phyloP scores from a whole-genome alignment of 2,888 invertebrate species.

The Scrobipalpa atriplicella region DNA sequence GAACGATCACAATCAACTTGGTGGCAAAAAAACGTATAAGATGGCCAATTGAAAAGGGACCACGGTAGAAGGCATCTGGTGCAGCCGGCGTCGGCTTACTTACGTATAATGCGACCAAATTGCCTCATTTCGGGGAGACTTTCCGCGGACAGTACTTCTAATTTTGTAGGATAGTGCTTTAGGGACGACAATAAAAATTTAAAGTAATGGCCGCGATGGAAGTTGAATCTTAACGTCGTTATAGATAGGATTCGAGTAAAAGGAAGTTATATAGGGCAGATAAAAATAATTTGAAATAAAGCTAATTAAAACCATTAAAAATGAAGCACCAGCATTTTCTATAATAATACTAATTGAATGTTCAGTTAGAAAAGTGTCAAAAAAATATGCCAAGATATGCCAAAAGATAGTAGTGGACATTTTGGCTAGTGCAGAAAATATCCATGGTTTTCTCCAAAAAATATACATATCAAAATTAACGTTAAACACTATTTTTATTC shows the following conservation, averaged over 20 bases:
- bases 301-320: too few relatives aligned
- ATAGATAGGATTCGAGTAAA: neutral
- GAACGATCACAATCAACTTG: constrained; percentile 69
- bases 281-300: too few relatives aligned
- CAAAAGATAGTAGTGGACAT: too few relatives aligned
- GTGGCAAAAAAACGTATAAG: constrained; percentile 64
- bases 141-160: constrained; percentile 34
- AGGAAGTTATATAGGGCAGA: neutral
- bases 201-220: neutral
- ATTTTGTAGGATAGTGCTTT: constrained; percentile 34
- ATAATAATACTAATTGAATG: too few relatives aligned
- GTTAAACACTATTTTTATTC: too few relatives aligned
- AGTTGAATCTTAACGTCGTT: constrained; percentile 13
- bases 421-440: too few relatives aligned
- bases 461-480: too few relatives aligned
- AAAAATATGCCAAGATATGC: too few relatives aligned
- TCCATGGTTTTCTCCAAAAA: too few relatives aligned
- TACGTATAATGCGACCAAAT: constrained; percentile 54
- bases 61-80: constrained; percentile 63
- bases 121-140: constrained; percentile 44
- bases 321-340: too few relatives aligned
- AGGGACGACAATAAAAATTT: constrained; percentile 10
- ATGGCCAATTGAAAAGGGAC: constrained; percentile 77
- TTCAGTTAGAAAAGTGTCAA: too few relatives aligned
- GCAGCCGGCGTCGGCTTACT: constrained; percentile 58